phyloP scores from a whole-genome alignment of 2,113 vertebrate genomes.

The Microtus richardsoni region DNA sequence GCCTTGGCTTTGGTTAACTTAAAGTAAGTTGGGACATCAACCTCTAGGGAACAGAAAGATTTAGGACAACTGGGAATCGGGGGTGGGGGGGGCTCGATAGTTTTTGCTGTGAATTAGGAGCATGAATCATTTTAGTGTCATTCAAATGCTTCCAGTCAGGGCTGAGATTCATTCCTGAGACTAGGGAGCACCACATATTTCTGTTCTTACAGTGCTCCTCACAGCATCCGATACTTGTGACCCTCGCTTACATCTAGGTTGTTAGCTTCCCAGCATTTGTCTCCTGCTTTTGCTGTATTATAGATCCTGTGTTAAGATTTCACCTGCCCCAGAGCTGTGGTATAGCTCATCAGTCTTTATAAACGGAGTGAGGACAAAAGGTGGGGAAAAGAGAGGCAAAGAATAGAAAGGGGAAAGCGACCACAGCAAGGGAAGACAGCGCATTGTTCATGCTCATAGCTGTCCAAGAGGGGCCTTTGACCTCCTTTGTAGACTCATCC shows the following conservation, averaged over 20 bases:
- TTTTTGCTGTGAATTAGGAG: background rate
- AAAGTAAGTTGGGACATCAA: background rate
- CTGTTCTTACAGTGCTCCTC: too few species aligned
- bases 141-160: background rate
- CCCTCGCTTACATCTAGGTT: background rate
- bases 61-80: background rate
- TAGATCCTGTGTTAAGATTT: background rate
- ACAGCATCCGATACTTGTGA: background rate
- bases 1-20: background rate
- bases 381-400: background rate
- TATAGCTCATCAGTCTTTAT: background rate
- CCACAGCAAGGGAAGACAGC: background rate
- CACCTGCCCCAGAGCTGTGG: background rate
- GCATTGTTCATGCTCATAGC: background rate
- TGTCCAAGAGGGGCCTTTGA: background rate
- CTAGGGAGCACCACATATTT: background rate
- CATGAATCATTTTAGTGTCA: background rate
- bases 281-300: background rate
- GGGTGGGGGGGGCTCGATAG: too few species aligned
- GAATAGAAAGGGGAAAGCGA: background rate
- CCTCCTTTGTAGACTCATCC: background rate
- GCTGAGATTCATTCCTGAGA: background rate
- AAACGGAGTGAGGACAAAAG: background rate
- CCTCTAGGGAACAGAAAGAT: background rate
- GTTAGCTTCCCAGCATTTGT: background rate